phyloP scores from a whole-genome alignment of 2,113 vertebrate genomes.

The Cercocebus atys region DNA sequence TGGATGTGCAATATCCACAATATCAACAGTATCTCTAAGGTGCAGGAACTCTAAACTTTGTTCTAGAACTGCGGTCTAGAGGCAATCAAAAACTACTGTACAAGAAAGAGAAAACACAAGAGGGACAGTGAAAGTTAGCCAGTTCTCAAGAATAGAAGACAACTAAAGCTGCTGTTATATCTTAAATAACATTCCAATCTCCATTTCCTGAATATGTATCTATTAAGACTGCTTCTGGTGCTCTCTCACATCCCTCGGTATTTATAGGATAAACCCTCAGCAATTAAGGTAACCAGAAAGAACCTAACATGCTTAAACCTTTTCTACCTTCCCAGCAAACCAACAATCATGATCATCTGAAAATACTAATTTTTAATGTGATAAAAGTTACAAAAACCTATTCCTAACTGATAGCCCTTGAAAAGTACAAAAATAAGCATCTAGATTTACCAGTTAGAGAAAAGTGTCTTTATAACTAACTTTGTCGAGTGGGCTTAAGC shows the following conservation, averaged over 20 bases:
- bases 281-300: slow-evolving; percentile 41
- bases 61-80: not conserved
- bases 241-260: not conserved
- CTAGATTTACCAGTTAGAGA: not conserved
- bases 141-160: not conserved
- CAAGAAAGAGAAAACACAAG: not conserved
- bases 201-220: not conserved
- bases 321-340: slow-evolving; percentile 4
- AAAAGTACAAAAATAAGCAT: slow-evolving; percentile 46
- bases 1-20: not conserved
- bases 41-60: not conserved
- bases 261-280: slow-evolving; percentile 34
- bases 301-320: slow-evolving; percentile 30
- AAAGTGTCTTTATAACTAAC: slow-evolving; percentile 53
- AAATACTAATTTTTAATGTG: not conserved
- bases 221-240: not conserved
- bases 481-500: not conserved
- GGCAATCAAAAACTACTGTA: slow-evolving; percentile 6
- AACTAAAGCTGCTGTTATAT: not conserved
- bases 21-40: not conserved
- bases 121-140: not conserved
- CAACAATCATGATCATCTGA: slow-evolving; percentile 32
- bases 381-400: slow-evolving; percentile 30
- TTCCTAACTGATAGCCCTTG: slow-evolving; percentile 15
- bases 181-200: not conserved